Base-by-base conservation (phyloP, 2,888 invertebrate species). In the Cyrtodaria siliqua region DNA sequence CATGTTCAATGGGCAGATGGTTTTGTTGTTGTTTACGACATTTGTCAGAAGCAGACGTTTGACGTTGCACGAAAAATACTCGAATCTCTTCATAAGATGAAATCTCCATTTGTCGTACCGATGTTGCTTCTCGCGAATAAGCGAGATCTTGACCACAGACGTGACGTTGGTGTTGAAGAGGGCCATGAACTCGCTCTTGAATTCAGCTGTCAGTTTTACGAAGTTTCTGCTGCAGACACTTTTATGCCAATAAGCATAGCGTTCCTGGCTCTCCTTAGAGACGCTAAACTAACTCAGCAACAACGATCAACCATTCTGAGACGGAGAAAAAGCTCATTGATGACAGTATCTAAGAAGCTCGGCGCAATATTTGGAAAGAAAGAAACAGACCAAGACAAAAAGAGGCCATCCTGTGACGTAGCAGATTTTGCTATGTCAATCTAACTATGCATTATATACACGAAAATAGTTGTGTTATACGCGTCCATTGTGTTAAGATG, bases 11-110 rank as follows among this genome's bases (percentile, higher is more conserved):
- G 96, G 96, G 96, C 96, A 29, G 96, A 96, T 89, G 96, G 96
- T 0, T 96, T 96, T 92, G 96, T 96, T 33, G 95, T 96, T 81
- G 96, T 97, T 57, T 96, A 96, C 93, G 96, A 96, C 52, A 96
- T 97, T 52, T 96, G 96, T 90, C 96, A 96, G 90, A 94, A 95
- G 79, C 95, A 95, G 66, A 96, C 96, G 85, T 97, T 96, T 92
- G 96, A 85, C 95, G 55, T 56, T 8, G 87, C 87, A 4, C 73
- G 71, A 27, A 50, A 52, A n/a, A 66, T 86, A 16, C 61, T 89
- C 2, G 74, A 85, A 12, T 53, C 71, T 2, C 69, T 87, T 4
- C 77, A 66, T 52, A 84, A 81, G 70, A 56, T 72, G 67, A 76
- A 83, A 24, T 57, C 96, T 76, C 96, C 96, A 20, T 95, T 96